These are phyloP conservation scores for Dinomys branickii DNA, from an alignment of 2,113 vertebrate genomes.

Conservation along the genomic window DNA sequence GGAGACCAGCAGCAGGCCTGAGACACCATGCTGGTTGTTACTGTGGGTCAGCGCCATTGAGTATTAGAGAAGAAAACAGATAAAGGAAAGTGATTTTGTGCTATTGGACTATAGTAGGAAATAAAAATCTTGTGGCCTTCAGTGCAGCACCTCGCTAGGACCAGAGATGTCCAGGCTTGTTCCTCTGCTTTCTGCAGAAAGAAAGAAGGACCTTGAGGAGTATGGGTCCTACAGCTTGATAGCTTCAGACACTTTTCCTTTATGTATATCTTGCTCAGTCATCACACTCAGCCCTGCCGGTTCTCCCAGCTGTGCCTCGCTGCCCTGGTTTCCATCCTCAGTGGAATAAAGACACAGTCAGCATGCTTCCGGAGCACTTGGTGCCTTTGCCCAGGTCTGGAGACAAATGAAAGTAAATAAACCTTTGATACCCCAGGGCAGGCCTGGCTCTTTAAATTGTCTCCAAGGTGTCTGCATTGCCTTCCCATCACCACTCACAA, in stretches of 20 bases:
- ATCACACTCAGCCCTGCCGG: not conserved
- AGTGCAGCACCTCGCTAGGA: not conserved
- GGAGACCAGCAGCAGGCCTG: not conserved
- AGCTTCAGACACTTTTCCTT: not conserved
- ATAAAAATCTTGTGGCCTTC: not conserved
- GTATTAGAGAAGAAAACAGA: not conserved
- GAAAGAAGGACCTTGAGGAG: not conserved
- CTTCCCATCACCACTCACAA: not conserved
- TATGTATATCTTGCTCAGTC: not conserved
- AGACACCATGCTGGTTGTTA: not conserved
- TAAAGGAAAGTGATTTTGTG: not conserved
- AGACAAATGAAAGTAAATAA: not conserved
- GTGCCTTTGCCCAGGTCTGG: not conserved
- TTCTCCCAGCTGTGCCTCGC: not conserved
- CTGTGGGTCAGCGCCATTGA: not conserved
- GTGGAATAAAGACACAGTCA: not conserved
- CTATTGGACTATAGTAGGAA: not conserved
- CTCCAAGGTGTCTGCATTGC: not conserved
- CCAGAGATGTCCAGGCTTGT: not conserved
- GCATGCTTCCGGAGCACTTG: not conserved
- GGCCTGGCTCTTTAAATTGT: not conserved
- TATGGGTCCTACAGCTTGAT: not conserved
- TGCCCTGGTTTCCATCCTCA: not conserved
- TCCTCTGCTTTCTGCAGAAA: not conserved
- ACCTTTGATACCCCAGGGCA: not conserved